Evolutionary conservation across 2,797 vertebrate genomes (phyloP), one percentile per base, ranked within the genome.

Genomic region (Hipposideros larvatus): DNA sequence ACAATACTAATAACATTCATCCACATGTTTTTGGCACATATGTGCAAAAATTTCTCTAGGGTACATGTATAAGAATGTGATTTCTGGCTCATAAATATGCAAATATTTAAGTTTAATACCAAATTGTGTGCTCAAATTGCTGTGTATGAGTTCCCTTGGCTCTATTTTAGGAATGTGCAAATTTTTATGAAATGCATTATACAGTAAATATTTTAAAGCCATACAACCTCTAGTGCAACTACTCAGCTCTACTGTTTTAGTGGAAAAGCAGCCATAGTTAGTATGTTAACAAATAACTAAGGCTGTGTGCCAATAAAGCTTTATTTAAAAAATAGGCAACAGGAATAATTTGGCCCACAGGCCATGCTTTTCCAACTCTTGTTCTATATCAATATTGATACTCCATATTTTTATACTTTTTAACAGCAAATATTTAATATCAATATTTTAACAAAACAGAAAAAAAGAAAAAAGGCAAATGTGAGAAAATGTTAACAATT

Each of bases 341-440:
- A 70, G 22, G 77, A 53, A 90, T 51, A 90, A 70, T 80, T n/a
- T 90, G 41, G 37, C 37, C 22, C 41, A n/a, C 34, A 21, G 2
- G 11, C 41, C 53, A 70, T 10, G 59, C 63, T n/a, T 80, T 80
- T n/a, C 28, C 65, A 90, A 10, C 28, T 59, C 88, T 14, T 70
- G 18, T 24, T 77, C 31, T 59, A 28, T 46, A 59, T 59, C 11
- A 41, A 14, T 19, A 28, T 53, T 41, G 24, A 2, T 31, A 41
- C 34, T 41, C 34, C 16, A 37, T 68, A 70, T 80, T 59, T 80
- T 70, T 48, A 80, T 80, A 59, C 41, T 70, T 80, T 65, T 79
- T 70, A 80, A 90, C 68, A 80, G 22, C 15, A 70, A 59, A 59
- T 70, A 34, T 79, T 90, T 90, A 75, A 88, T 51, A 88, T 43